Percentiles rank a stretch among this genome's conserved stretches.
Evolutionary conservation across 2,113 vertebrate genomes (phyloP).

Genomic region (Mormoops blainvillei): DNA sequence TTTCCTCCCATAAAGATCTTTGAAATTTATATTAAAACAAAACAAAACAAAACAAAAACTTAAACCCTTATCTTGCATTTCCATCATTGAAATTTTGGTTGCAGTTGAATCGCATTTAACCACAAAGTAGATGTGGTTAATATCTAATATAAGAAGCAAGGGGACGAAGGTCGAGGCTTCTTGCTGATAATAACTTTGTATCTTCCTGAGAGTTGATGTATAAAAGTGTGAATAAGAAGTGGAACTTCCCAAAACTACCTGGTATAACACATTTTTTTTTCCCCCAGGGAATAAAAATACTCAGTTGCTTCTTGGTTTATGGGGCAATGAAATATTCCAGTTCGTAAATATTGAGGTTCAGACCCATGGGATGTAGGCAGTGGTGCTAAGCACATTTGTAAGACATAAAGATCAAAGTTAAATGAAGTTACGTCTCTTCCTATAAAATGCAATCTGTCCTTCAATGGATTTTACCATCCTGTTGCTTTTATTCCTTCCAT

Average conservation of each 20-base stretch:
- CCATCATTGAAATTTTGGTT: not conserved
- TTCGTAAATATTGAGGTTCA: constrained; percentile 76
- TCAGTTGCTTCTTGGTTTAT: constrained; percentile 78
- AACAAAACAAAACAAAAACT: not conserved
- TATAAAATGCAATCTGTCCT: constrained; percentile 72
- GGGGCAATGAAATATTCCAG: constrained; percentile 75
- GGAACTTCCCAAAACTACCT: constrained; percentile 54
- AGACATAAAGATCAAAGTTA: constrained; percentile 69
- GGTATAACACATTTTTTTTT: constrained; percentile 49
- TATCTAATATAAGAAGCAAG: not conserved
- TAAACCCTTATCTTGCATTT: not conserved
- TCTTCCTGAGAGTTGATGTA: not conserved
- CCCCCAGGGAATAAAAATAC: constrained; percentile 68
- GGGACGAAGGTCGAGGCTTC: not conserved
- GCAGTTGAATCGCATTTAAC: not conserved
- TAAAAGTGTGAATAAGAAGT: constrained; percentile 39
- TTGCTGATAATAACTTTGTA: not conserved
- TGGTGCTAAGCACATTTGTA: constrained; percentile 72
- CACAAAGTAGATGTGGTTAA: not conserved
- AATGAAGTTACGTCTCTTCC: constrained; percentile 78
- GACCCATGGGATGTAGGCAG: constrained; percentile 66
- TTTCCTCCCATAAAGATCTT: not conserved
- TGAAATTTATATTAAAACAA: not conserved
- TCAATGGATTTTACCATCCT: constrained; percentile 52
- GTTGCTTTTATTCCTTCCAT: constrained; percentile 63